These are phyloP conservation scores for Rhynchopsitta pachyrhyncha DNA, from an alignment of 2,113 vertebrate species.

Conservation along the genomic window DNA sequence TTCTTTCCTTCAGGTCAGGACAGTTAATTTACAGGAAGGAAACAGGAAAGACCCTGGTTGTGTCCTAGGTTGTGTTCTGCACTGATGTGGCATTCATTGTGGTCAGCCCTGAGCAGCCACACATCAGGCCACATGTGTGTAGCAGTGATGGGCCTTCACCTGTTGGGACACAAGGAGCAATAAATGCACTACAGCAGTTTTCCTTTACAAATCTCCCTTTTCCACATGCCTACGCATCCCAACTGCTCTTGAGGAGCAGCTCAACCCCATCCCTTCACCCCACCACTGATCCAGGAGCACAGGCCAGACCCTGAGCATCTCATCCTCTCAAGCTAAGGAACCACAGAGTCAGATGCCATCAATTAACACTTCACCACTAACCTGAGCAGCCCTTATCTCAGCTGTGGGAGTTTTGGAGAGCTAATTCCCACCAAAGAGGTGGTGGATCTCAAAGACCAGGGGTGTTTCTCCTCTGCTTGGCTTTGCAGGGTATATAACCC, in stretches of 20 bases:
- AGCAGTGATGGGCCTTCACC: neutral
- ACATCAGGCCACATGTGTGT: neutral
- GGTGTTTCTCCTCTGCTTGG: neutral
- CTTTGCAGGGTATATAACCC: neutral
- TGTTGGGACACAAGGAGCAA: neutral
- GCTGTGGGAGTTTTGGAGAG: neutral
- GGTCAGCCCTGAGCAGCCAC: neutral
- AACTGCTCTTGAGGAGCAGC: neutral
- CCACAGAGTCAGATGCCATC: neutral
- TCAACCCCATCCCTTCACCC: neutral
- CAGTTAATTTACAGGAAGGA: neutral
- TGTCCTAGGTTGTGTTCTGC: neutral
- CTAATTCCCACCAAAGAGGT: neutral
- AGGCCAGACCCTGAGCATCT: neutral
- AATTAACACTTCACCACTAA: neutral
- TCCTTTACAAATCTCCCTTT: neutral
- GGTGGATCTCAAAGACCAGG: neutral
- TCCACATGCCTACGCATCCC: fast-evolving
- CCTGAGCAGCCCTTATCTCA: neutral
- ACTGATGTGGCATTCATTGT: fast-evolving
- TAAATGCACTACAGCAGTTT: neutral
- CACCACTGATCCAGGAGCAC: neutral
- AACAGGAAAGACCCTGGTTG: fast-evolving
- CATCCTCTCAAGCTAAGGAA: neutral
- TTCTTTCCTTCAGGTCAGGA: neutral